These are phyloP conservation scores for Sipha flava DNA, from an alignment of 1,140 invertebrate genomes.

Conservation along the genomic window DNA sequence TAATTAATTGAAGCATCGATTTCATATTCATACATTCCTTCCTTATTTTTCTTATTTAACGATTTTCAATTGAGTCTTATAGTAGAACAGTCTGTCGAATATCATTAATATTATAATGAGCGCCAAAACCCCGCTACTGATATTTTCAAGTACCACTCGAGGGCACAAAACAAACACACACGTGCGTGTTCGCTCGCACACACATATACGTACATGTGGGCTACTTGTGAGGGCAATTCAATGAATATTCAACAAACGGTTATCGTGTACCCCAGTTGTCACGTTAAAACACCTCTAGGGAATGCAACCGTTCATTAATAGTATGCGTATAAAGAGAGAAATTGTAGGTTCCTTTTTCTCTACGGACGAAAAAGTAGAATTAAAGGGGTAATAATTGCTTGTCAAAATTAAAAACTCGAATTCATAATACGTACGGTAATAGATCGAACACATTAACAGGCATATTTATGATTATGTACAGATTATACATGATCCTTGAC, in stretches of 20 bases:
- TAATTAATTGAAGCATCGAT: background rate
- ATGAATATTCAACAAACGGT: background rate
- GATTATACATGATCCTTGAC: too few species aligned
- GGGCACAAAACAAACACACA: background rate
- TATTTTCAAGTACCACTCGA: background rate
- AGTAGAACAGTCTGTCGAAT: background rate
- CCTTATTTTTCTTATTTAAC: background rate
- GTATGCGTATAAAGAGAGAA: background rate
- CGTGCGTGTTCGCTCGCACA: background rate
- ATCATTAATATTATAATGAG: constrained; percentile 16
- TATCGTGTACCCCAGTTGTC: background rate
- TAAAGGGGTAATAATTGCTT: background rate
- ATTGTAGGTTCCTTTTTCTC: background rate
- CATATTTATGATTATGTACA: too few species aligned
- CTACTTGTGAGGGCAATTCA: constrained; percentile 13
- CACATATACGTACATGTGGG: background rate
- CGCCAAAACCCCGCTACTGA: background rate
- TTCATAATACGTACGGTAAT: too few species aligned
- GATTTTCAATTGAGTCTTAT: background rate
- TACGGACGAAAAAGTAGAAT: background rate
- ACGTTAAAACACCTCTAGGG: background rate
- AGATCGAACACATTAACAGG: too few species aligned
- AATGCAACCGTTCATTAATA: background rate
- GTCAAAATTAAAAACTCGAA: too few species aligned
- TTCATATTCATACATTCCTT: background rate